These are phyloP conservation scores for Nineta flava DNA, from an alignment of 2,888 invertebrate species.

Conservation along the genomic window DNA sequence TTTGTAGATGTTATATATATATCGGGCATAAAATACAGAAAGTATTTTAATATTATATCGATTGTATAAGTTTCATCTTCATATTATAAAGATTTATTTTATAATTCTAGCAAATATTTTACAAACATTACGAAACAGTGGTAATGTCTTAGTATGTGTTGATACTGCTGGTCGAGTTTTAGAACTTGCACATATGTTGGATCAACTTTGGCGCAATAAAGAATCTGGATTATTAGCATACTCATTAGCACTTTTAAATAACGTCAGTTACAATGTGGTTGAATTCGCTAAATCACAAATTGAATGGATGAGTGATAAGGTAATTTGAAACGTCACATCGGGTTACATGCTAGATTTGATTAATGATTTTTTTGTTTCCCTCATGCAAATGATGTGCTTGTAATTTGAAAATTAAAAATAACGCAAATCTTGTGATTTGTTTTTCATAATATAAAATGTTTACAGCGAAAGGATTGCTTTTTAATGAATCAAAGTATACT, in stretches of 20 bases:
- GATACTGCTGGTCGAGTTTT: conserved; percentile 95
- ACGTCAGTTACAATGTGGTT: conserved; percentile 95
- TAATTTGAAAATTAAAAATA: no score
- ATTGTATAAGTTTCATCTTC: no score
- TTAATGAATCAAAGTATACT: no score
- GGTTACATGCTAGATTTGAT: no score
- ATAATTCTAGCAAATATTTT: conserved; percentile 66
- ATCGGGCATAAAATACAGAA: no score
- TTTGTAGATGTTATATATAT: no score
- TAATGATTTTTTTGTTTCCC: background rate
- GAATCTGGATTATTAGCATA: conserved; percentile 93
- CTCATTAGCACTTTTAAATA: conserved; percentile 82
- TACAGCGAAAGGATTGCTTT: no score
- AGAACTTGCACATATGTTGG: conserved; percentile 91
- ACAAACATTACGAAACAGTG: conserved; percentile 82
- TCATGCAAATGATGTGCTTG: no score
- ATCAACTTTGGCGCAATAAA: conserved; percentile 86
- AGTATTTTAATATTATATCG: no score
- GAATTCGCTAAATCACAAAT: conserved; percentile 98
- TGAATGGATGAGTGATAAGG: conserved; percentile 99
- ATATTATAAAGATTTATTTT: no score
- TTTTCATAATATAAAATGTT: no score
- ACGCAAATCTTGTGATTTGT: no score
- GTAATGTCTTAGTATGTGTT: conserved; percentile 88
- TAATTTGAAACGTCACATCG: background rate